Evolutionary conservation across 2,888 invertebrate species (phyloP).

Genomic region (Drosophila neotestacea): DNA sequence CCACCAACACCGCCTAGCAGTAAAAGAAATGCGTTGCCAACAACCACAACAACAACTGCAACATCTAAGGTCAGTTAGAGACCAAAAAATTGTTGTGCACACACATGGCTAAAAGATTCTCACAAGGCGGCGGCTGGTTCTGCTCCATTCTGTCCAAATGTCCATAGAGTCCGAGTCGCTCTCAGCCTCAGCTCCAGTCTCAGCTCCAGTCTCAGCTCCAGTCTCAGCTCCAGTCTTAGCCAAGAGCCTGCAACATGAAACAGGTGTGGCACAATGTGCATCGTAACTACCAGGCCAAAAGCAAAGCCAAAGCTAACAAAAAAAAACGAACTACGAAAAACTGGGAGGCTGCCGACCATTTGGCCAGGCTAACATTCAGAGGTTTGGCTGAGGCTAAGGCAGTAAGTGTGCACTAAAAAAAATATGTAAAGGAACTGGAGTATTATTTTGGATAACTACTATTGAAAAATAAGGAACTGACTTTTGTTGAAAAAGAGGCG

Average conservation of each 20-base stretch:
- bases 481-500: too few species aligned
- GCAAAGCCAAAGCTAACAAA: slow-evolving; percentile 20
- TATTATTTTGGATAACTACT: neutral
- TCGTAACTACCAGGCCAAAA: slow-evolving; percentile 52
- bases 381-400: slow-evolving; percentile 55
- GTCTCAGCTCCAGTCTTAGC: slow-evolving; percentile 23
- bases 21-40: slow-evolving; percentile 72
- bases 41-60: slow-evolving; percentile 34
- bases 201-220: neutral
- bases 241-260: slow-evolving; percentile 75
- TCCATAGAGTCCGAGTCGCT: slow-evolving; percentile 17
- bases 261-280: slow-evolving; percentile 76
- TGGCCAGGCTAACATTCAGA: slow-evolving; percentile 70
- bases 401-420: slow-evolving; percentile 53
- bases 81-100: slow-evolving; percentile 74
- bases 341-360: slow-evolving; percentile 74
- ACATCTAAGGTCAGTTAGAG: slow-evolving; percentile 72
- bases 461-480: too few species aligned
- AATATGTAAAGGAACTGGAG: slow-evolving; percentile 3
- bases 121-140: slow-evolving; percentile 71
- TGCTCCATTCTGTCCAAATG: slow-evolving; percentile 39
- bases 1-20: slow-evolving; percentile 62
- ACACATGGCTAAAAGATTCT: slow-evolving; percentile 63
- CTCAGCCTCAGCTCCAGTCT: slow-evolving; percentile 9
- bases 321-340: slow-evolving; percentile 47